Evolutionary conservation across 2,888 invertebrate species (phyloP).

Genomic region (Xylota segnis): DNA sequence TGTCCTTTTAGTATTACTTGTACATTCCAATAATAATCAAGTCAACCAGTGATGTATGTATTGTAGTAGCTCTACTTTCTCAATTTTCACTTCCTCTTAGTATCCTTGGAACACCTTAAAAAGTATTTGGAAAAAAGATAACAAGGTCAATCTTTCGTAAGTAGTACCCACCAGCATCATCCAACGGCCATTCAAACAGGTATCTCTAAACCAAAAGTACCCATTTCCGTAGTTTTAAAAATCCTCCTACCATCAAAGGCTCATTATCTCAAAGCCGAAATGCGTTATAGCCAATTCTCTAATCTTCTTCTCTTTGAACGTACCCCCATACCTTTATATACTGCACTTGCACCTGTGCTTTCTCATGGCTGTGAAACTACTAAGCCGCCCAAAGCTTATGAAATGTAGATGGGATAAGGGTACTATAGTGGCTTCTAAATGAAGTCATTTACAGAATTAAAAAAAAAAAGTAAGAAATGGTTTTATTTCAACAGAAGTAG

Average conservation of each 20-base stretch:
- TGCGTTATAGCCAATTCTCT: background rate
- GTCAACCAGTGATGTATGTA: too few species aligned
- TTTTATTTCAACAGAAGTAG: background rate
- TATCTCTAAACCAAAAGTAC: too few species aligned
- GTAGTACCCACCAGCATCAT: too few species aligned
- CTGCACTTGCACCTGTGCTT: background rate
- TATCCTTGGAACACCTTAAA: too few species aligned
- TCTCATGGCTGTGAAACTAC: background rate
- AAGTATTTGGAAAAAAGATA: too few species aligned
- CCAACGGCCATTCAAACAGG: too few species aligned
- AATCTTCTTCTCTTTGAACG: background rate
- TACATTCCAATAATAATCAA: too few species aligned
- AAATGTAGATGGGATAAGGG: background rate
- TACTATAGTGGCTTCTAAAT: background rate
- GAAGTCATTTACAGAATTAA: background rate
- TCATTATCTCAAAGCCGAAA: constrained; percentile 1
- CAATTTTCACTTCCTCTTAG: too few species aligned
- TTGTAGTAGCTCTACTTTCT: too few species aligned
- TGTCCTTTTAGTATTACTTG: too few species aligned
- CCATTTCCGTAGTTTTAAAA: too few species aligned
- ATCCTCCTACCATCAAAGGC: background rate
- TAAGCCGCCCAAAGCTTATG: background rate
- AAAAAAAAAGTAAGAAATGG: background rate
- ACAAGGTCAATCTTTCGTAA: too few species aligned
- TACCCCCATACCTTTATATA: background rate